Base-by-base conservation (phyloP, 2,113 vertebrate genomes). In the Callopanchax toddi region DNA sequence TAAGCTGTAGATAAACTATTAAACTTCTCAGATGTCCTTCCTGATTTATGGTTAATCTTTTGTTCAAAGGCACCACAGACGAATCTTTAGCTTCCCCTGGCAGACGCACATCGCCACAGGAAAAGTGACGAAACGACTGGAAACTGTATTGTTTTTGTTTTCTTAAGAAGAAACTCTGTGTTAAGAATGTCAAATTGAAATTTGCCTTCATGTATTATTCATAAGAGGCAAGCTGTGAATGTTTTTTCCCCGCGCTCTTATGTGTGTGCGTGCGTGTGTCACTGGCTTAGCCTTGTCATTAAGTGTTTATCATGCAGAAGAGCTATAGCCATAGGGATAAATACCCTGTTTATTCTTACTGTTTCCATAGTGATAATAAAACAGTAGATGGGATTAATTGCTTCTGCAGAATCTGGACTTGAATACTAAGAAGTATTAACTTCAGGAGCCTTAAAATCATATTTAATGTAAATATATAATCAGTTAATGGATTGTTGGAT, bases 91-190 rank as follows among this genome's bases (percentile, higher is more conserved):
- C 52, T 54, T 67, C 52, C 52, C 54, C 3, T 78, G 76, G 55
- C 3, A 59, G 54, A 77, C 52, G 57, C 67, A 57, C 32, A 7
- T 18, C 11, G 67, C 74, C 71, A 66, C 65, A 12, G 71, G 45
- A 48, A 62, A 72, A 66, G 74, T 87, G 84, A 88, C 78, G 81
- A 89, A 89, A 89, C 15, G 21, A 51, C 40, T 46, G 59, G 82
- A 86, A 88, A 88, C 50, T 9, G 21, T 25, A 52, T 77, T 86
- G 80, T 79, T 82, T 67, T 73, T 59, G 25, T 81, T 82, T 76
- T 56, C 43, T 26, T 18, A 54, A 76, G 71, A 75, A 70, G 48
- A 59, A 51, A 39, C 23, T 39, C 2, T 61, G 52, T 51, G 36
- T 55, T 26, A 20, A 53, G 45, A 53, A 57, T 62, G 34, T 52